Evolutionary conservation across 2,888 invertebrate species (phyloP).

Genomic region (Neuroscelio doddi): DNA sequence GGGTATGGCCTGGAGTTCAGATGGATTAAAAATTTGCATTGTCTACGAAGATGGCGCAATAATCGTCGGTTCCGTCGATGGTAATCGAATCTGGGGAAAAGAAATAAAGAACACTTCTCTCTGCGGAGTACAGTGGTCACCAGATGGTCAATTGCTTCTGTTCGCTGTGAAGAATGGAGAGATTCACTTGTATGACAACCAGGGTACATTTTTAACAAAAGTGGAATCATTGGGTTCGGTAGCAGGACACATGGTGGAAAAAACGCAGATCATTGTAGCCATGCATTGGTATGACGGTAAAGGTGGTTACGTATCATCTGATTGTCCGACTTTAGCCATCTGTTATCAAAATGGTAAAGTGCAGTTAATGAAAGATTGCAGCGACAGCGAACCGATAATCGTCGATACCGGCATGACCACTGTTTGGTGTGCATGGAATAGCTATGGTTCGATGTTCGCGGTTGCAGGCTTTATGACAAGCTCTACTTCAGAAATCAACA

Average conservation of each 20-base stretch:
- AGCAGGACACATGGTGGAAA: slow-evolving; percentile 53
- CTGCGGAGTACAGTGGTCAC: slow-evolving; percentile 95
- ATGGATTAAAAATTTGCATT: slow-evolving; percentile 98
- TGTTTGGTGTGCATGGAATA: slow-evolving; percentile 93
- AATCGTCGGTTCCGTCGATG: slow-evolving; percentile 97
- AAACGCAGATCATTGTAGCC: slow-evolving; percentile 75
- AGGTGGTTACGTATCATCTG: slow-evolving; percentile 79
- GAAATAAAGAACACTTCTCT: slow-evolving; percentile 91
- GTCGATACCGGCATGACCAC: slow-evolving; percentile 88
- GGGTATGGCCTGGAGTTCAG: slow-evolving; percentile 99
- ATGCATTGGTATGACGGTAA: slow-evolving; percentile 92
- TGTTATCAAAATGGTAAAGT: slow-evolving; percentile 91
- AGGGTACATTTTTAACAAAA: slow-evolving; percentile 86
- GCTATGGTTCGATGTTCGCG: slow-evolving; percentile 91
- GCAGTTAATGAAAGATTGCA: slow-evolving; percentile 91
- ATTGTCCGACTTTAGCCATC: slow-evolving; percentile 85
- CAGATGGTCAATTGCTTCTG: slow-evolving; percentile 90
- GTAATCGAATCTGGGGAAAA: slow-evolving; percentile 98
- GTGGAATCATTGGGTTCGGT: slow-evolving; percentile 74
- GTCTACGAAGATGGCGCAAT: slow-evolving; percentile 99
- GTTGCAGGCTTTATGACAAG: slow-evolving; percentile 82
- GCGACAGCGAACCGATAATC: slow-evolving; percentile 88
- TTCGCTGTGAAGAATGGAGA: slow-evolving; percentile 94
- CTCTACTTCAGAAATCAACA: slow-evolving; percentile 59
- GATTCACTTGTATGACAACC: slow-evolving; percentile 94